Base-by-base conservation (phyloP, 2,888 invertebrate species). In the Atherix ibis region DNA sequence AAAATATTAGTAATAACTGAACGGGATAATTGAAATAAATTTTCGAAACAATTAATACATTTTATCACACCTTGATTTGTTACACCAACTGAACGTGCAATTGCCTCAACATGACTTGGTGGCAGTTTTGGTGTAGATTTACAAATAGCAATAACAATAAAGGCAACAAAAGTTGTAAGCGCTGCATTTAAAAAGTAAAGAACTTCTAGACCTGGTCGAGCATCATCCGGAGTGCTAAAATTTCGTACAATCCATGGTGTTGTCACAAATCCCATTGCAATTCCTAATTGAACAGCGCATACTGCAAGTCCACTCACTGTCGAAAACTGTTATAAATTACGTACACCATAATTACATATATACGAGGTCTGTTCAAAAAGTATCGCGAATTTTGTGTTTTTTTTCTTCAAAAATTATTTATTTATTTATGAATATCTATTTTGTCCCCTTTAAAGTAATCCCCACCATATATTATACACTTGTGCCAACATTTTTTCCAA, bases 231-330 rank as follows among this genome's bases (percentile, higher is more conserved):
- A 24, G 62, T 53, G 2, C 62, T 62, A 18, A 62, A 59, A 44
- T 65, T 64, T 38, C 45, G 54, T 2, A 70, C 65, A 15, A 69
- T 40, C 35, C 71, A 53, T 1, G 80, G 76, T 1, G 79, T 75
- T 4, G 79, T 39, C 5, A 80, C 56, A 50, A 81, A 84, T 31
- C 78, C 76, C 2, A 76, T 47, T 0, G 79, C 77, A 25, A 75
- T 65, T 2, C 82, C 67, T n/a, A 81, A 52, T 66, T 79, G 77
- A 46, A 73, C 74, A 4, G 80, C 81, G 48, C 80, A 76, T 14
- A 81, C 70, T 3, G 76, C 79, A 14, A 80, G 60, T 28, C 78
- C 71, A 44, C 76, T 77, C 2, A 80, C 80, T 2, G 74, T 72
- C 4, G 78, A 65, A 4, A 58, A 45, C 47, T 48, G 37, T 16